Conservation (phyloP, 2,888 invertebrate species). For the Epistrophe grossulariae region DNA sequence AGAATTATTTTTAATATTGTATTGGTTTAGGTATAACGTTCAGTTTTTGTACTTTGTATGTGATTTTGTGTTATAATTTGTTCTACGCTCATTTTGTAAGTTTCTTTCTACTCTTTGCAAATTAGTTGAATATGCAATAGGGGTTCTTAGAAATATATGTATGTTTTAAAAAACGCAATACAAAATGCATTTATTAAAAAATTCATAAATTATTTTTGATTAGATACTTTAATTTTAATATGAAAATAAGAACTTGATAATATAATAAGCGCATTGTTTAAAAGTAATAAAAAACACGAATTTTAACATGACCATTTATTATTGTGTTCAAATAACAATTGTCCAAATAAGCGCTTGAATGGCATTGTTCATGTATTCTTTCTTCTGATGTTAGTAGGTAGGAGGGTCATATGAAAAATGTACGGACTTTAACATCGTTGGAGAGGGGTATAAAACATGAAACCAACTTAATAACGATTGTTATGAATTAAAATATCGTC, state of each 20-base stretch:
- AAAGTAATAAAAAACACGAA: conserved; percentile 36
- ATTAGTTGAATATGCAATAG: conserved; percentile 56
- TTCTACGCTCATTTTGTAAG: conserved; percentile 32
- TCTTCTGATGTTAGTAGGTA: no score
- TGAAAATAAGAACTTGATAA: conserved; percentile 32
- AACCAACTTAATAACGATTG: no score
- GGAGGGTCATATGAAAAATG: no score
- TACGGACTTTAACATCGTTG: no score
- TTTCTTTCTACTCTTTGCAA: conserved; percentile 45
- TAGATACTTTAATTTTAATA: conserved; percentile 33
- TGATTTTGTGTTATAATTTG: conserved; percentile 40
- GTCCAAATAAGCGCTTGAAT: no score
- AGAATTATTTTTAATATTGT: conserved; percentile 62
- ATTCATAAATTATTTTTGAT: conserved; percentile 42
- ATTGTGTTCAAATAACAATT: background rate
- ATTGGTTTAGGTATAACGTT: conserved; percentile 70
- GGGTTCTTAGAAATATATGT: conserved; percentile 31
- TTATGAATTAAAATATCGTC: no score
- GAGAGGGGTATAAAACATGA: no score
- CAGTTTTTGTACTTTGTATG: conserved; percentile 60
- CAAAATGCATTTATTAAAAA: conserved; percentile 59
- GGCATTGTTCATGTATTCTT: no score
- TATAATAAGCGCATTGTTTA: conserved; percentile 36
- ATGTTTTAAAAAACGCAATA: conserved; percentile 25
- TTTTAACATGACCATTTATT: conserved; percentile 32